Evolutionary conservation across 2,888 invertebrate genomes (phyloP).

Genomic region (Aspidiotus destructor): DNA sequence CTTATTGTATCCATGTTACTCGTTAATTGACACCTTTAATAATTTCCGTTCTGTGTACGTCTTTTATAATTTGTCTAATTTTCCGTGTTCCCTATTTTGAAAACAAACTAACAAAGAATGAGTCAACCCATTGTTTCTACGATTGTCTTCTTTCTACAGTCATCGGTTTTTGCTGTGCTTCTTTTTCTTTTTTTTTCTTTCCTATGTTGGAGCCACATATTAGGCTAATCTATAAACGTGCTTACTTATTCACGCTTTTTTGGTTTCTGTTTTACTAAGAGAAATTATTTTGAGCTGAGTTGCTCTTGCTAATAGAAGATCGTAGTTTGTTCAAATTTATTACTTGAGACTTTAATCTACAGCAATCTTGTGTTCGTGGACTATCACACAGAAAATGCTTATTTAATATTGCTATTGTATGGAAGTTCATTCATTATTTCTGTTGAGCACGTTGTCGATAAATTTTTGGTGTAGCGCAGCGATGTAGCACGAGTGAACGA

Average conservation of each 20-base stretch:
- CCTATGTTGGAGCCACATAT: conserved; percentile 38
- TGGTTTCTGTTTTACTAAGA: conserved; percentile 30
- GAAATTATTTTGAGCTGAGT: conserved; percentile 3
- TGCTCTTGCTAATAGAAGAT: neutral
- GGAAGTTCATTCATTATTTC: too few relatives aligned
- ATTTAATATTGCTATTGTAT: too few relatives aligned
- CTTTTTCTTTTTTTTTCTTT: conserved; percentile 33
- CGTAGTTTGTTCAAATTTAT: too few relatives aligned
- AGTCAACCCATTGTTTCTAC: too few relatives aligned
- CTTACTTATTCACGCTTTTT: conserved; percentile 30
- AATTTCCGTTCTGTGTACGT: conserved; percentile 10
- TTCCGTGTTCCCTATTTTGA: conserved; percentile 9
- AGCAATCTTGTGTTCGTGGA: too few relatives aligned
- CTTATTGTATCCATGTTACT: conserved; percentile 35
- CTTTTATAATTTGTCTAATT: conserved; percentile 33
- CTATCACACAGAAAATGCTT: too few relatives aligned
- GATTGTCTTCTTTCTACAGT: conserved; percentile 6
- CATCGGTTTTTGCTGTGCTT: conserved; percentile 35
- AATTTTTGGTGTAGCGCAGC: too few relatives aligned
- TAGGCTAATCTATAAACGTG: conserved; percentile 34
- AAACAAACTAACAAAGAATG: too few relatives aligned
- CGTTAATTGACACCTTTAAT: conserved; percentile 1
- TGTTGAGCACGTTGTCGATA: too few relatives aligned
- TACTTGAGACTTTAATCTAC: too few relatives aligned
- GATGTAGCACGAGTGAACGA: too few relatives aligned